Base-by-base conservation (phyloP, 2,797 vertebrate species). In the Percopsis omiscomaycus region DNA sequence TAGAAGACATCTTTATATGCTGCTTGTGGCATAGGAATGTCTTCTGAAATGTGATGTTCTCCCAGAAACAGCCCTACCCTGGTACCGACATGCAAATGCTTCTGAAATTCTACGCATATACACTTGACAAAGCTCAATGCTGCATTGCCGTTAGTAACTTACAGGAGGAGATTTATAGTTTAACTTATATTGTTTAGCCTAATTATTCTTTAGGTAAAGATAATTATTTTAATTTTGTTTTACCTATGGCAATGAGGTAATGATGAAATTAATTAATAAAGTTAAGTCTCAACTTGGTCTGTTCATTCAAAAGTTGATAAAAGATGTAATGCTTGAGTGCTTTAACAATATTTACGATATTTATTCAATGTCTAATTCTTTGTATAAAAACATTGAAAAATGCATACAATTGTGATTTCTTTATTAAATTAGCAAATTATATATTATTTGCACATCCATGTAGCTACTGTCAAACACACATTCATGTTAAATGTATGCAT, bases 371-470 rank as follows among this genome's bases (percentile, higher is more conserved):
- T 55, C 11, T 42, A 42, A 11, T 32, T 54, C 12, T 11, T 55
- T 15, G 3, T 29, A 27, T 4, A 30, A 12, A 28, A 54, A 11
- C 14, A 5, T 28, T 14, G 53, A 30, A 55, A 55, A 16, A 14
- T 14, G 47, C 4, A 27, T 30, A 29, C 4, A n/a, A 12, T 55
- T 71, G 73, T 5, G 0, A 66, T 81, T 85, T 85, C 61, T 90
- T 89, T 89, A 89, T 83, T 87, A 88, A 89, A 88, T 83, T 81
- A 86, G 16, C 45, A 85, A 87, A 86, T 66, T 0, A 52, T 48
- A 37, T 59, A 56, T 75, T 78, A 78, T 79, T 72, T 81, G 81
- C 77, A 86, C 50, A 1, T 22, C 28, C 9, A 57, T 22, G 9
- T 3, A 45, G 50, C 63, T 61, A 59, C 48, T 0, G 14, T 22